A percentile compares a stretch with the other conserved stretches of the same genome.
Conservation (phyloP, 2,797 vertebrate species). For the Oryzias dopingdopingensis region DNA sequence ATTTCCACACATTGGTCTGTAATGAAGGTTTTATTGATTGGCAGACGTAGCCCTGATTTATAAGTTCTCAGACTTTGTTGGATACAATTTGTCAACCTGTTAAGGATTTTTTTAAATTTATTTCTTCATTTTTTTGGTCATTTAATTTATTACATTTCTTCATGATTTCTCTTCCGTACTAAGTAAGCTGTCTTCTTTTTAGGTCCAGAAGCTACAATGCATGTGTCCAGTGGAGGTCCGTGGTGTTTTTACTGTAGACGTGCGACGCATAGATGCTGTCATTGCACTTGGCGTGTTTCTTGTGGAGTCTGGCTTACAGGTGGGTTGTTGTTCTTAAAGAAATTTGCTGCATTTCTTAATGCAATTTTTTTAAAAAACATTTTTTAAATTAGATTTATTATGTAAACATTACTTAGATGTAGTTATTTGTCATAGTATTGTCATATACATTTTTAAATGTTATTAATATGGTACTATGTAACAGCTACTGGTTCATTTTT, state of each 20-base stretch:
- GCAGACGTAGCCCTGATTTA: too few species aligned
- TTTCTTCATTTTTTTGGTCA: too few species aligned
- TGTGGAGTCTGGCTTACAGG: slow-evolving; percentile 93
- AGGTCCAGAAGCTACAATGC: slow-evolving; percentile 95
- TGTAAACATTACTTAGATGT: background rate
- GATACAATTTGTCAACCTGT: too few species aligned
- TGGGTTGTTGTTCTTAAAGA: slow-evolving; percentile 49
- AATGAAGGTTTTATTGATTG: too few species aligned
- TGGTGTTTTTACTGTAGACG: slow-evolving; percentile 90
- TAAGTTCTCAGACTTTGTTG: too few species aligned
- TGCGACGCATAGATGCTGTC: slow-evolving; percentile 92
- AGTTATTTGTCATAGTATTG: background rate
- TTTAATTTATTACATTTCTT: too few species aligned
- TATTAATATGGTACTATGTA: background rate
- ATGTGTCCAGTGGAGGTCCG: slow-evolving; percentile 95
- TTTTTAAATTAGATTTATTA: too few species aligned
- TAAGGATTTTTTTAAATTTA: too few species aligned
- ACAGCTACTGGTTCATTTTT: slow-evolving; percentile 1
- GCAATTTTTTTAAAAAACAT: background rate
- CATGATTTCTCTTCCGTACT: too few species aligned
- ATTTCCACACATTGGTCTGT: too few species aligned
- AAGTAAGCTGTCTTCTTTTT: slow-evolving; percentile 19
- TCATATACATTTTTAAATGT: background rate
- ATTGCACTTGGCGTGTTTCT: slow-evolving; percentile 93
- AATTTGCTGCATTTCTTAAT: background rate